These are phyloP conservation scores for Poecile atricapillus DNA, from an alignment of 2,113 vertebrate genomes.

Conservation along the genomic window DNA sequence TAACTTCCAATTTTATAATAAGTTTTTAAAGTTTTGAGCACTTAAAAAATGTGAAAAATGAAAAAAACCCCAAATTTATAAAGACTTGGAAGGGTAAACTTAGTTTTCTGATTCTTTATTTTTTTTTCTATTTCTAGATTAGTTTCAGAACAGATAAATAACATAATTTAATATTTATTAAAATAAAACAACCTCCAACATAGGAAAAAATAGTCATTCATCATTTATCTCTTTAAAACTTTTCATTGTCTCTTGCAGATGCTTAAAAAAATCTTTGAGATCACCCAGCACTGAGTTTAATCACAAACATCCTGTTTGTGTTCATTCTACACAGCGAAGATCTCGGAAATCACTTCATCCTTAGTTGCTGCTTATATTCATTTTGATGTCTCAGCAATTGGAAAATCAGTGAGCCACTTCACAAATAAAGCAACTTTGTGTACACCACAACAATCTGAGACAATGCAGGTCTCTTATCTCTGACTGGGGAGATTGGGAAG, in stretches of 20 bases:
- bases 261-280: not conserved
- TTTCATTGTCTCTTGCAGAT: not conserved
- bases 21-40: not conserved
- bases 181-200: not conserved
- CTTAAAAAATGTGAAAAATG: not conserved
- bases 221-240: not conserved
- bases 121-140: not conserved
- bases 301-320: not conserved
- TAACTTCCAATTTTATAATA: not conserved
- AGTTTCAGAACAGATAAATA: not conserved
- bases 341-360: not conserved
- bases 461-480: not conserved
- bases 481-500: not conserved
- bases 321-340: not conserved
- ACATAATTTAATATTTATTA: not conserved
- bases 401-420: not conserved
- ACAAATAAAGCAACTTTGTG: not conserved
- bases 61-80: not conserved
- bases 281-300: not conserved
- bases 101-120: not conserved
- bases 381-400: not conserved
- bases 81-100: not conserved
- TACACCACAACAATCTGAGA: not conserved
- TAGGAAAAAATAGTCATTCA: not conserved
- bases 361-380: not conserved